A percentile compares a stretch with the other conserved stretches of the same genome.
phyloP scores from a whole-genome alignment of 2,888 invertebrate species.

The Achlya flavicornis region DNA sequence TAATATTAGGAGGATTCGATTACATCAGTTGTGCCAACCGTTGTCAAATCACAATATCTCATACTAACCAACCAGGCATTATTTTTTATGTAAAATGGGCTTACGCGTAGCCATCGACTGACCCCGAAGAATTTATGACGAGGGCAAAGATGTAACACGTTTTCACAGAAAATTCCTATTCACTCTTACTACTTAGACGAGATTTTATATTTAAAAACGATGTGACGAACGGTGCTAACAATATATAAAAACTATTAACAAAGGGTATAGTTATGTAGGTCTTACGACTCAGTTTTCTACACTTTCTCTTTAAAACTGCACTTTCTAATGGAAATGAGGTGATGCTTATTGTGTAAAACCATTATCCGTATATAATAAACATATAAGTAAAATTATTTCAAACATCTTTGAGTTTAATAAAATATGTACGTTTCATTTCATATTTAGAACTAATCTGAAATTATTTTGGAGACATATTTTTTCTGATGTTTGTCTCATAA shows the following conservation, averaged over 20 bases:
- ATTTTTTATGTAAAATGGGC: no score
- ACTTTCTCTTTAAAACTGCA: conserved; percentile 7
- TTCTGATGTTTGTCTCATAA: not conserved
- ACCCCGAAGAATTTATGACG: no score
- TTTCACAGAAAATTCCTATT: no score
- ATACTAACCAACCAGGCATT: no score
- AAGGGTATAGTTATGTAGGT: conserved; percentile 7
- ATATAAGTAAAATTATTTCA: not conserved
- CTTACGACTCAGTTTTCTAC: not conserved
- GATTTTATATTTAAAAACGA: not conserved
- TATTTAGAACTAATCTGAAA: not conserved
- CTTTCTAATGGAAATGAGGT: conserved; percentile 12
- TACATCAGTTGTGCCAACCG: no score
- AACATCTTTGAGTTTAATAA: not conserved
- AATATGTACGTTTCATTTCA: no score
- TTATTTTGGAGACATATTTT: not conserved
- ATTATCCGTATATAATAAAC: not conserved
- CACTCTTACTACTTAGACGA: not conserved
- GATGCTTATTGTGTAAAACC: not conserved
- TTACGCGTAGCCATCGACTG: no score
- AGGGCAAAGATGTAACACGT: no score
- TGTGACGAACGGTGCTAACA: not conserved
- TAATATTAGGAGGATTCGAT: no score
- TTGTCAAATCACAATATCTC: no score
- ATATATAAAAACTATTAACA: not conserved